Evolutionary conservation across 2,113 vertebrate genomes (phyloP).

Genomic region (Ariopsis seemanni): DNA sequence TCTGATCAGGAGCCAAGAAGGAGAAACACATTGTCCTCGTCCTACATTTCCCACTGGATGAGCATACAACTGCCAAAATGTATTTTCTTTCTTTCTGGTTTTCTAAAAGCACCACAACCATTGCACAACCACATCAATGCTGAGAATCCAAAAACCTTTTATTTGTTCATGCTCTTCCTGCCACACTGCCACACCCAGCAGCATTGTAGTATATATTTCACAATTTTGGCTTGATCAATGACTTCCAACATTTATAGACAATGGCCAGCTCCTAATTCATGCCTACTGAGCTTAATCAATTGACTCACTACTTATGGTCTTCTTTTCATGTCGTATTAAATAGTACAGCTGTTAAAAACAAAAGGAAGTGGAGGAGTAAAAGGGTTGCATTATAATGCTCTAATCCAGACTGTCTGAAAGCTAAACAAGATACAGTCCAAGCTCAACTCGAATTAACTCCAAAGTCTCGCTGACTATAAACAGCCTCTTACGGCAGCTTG

Average conservation of each 20-base stretch:
- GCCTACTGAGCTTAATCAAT: not conserved
- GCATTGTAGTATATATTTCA: not conserved
- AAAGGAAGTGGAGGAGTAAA: not conserved
- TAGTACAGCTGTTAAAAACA: not conserved
- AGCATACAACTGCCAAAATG: not conserved
- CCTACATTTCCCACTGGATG: not conserved
- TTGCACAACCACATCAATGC: not conserved
- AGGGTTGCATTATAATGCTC: not conserved
- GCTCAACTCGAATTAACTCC: not conserved
- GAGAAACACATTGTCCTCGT: not conserved
- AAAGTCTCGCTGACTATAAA: not conserved
- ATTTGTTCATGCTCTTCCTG: slow-evolving; percentile 2
- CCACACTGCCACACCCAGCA: not conserved
- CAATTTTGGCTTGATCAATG: not conserved
- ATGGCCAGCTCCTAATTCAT: not conserved
- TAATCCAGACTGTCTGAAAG: not conserved
- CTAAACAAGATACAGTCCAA: not conserved
- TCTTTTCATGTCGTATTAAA: not conserved
- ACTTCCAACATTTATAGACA: not conserved
- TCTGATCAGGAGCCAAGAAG: not conserved
- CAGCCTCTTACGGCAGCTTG: not conserved
- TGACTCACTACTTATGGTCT: not conserved
- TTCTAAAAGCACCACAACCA: not conserved
- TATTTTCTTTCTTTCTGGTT: not conserved
- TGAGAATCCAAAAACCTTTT: not conserved